A percentile compares a stretch with the other conserved stretches of the same genome.
Conservation (phyloP, 1,140 invertebrate genomes). For the Plutomurus gul region DNA sequence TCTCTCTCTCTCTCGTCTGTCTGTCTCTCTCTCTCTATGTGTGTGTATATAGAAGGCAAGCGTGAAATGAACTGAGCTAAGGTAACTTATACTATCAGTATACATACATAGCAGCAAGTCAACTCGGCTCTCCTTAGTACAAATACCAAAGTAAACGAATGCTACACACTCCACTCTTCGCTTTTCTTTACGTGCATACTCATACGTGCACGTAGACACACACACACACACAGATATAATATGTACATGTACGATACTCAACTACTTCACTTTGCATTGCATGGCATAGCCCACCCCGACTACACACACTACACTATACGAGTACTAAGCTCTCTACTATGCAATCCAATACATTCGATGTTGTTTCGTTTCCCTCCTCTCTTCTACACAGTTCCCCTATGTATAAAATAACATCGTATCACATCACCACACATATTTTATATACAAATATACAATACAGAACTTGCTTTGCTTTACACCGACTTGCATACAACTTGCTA, state of each 20-base stretch:
- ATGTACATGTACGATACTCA: background rate
- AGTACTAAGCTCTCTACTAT: background rate
- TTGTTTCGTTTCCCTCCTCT: background rate
- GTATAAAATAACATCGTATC: background rate
- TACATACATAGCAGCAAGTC: background rate
- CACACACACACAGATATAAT: no score
- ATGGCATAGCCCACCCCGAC: background rate
- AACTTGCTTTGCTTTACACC: background rate
- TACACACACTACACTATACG: no score
- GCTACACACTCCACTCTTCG: background rate
- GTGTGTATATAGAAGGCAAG: slow-evolving; percentile 8
- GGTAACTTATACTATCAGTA: background rate
- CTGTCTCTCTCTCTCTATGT: background rate
- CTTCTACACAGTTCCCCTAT: background rate
- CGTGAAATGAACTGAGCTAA: slow-evolving; percentile 5
- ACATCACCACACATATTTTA: background rate
- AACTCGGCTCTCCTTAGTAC: background rate
- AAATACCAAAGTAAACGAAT: background rate
- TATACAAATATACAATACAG: background rate
- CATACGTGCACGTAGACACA: no score
- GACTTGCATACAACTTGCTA: background rate
- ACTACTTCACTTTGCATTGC: no score
- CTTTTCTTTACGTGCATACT: background rate
- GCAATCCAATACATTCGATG: background rate
- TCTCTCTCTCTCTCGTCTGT: no score